Evolutionary conservation across 2,888 invertebrate species (phyloP), one percentile per base, ranked within the genome.

Genomic region (Aleiodes leptofemur): DNA sequence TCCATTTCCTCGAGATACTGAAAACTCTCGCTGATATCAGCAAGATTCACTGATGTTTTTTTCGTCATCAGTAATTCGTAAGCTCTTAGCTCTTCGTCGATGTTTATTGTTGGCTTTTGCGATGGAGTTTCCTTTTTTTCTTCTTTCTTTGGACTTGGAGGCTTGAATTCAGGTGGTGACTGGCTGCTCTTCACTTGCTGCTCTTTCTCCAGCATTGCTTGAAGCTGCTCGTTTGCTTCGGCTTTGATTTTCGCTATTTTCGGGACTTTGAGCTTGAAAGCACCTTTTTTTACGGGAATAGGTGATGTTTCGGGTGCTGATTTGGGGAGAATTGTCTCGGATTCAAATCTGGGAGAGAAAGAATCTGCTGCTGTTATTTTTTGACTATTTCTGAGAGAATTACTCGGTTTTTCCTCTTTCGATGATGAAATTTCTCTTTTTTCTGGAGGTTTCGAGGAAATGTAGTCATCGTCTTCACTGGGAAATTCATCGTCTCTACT

Each of bases 261-360:
- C 5, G 89, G 89, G 55, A 84, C 82, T 73, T 88, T 88, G 9
- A 88, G 76, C 70, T 87, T 83, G 70, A 89, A 89, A 34, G 77
- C 76, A n/a, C 82, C 80, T 38, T 83, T 86, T 38, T 82, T 85
- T 0, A 70, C 64, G 73, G 72, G 72, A 31, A 48, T 43, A 34
- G 76, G 43, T 14, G 75, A 76, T 74, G 53, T 7, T 74, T 76
- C 13, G 9, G 11, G 11, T 11, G 13, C 23, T 64, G 8, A 7
- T 29, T n/a, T 48, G 0, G 43, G 9, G 3, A 3, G 1, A 16
- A 48, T 38, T 1, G n/a, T 34, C 34, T 59, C 59, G n/a, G 59
- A 29, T 14, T 59, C 59, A 4, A 59, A 59, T 14, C 38, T 59
- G 0, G 59, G 34, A 5, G 59, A 38, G 7, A 59, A n/a, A n/a